Percentiles rank a stretch among this genome's conserved stretches.
Conservation (phyloP, 2,113 vertebrate species). For the Pseudolaguvia tuberculata region DNA sequence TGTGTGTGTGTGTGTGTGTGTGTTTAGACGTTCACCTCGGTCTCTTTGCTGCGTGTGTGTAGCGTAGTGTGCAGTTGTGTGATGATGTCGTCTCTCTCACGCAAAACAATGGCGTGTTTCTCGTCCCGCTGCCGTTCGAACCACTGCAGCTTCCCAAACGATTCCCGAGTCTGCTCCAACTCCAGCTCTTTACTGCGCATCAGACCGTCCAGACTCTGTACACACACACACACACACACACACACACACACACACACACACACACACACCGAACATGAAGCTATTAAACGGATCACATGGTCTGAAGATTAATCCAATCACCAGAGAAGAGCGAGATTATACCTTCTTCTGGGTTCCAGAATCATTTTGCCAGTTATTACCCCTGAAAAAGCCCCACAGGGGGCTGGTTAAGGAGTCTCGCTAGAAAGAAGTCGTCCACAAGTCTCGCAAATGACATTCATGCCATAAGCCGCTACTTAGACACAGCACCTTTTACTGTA, state of each 20-base stretch:
- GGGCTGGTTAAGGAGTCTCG: no score
- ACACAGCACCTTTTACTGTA: no score
- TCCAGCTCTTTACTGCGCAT: slow-evolving; percentile 84
- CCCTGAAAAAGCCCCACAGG: no score
- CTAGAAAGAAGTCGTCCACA: no score
- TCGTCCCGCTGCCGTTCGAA: slow-evolving; percentile 79
- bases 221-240: slow-evolving; percentile 33
- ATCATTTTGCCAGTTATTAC: no score
- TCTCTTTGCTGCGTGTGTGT: slow-evolving; percentile 79
- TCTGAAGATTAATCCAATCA: no score
- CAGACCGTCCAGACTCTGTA: slow-evolving; percentile 82
- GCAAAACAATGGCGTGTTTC: slow-evolving; percentile 70
- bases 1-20: no score
- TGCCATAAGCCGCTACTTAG: no score
- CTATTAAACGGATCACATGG: no score
- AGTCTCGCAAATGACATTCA: no score
- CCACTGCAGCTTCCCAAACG: slow-evolving; percentile 83
- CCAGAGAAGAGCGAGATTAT: no score
- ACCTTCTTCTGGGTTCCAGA: no score
- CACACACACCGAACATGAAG: neutral
- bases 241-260: slow-evolving; percentile 3
- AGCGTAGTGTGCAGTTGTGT: slow-evolving; percentile 83
- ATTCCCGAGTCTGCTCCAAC: slow-evolving; percentile 78
- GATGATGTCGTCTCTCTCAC: slow-evolving; percentile 79
- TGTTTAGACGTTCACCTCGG: slow-evolving; percentile 68